A percentile compares a stretch with the other conserved stretches of the same genome.
Conservation (phyloP, 2,113 vertebrate genomes). For the Megatriorchis doriae region DNA sequence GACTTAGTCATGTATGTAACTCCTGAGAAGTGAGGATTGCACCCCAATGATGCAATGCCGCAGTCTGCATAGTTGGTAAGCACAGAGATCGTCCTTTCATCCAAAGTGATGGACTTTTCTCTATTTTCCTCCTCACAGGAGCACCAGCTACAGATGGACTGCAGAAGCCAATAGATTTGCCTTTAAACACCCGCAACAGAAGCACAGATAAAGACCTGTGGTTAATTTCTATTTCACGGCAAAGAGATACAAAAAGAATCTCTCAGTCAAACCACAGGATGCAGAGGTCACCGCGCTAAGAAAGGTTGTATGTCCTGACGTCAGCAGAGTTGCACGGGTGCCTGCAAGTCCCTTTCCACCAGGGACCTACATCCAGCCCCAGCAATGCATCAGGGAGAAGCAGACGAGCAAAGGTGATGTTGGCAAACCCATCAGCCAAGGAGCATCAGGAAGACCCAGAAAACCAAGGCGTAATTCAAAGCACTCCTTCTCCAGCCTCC, state of each 20-base stretch:
- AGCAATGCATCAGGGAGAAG: neutral
- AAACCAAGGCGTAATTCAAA: neutral
- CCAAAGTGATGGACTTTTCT: neutral
- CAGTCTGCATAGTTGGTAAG: neutral
- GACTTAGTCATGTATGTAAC: neutral
- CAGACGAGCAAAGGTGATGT: neutral
- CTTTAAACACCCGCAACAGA: neutral
- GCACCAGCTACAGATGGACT: neutral
- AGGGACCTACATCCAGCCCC: neutral
- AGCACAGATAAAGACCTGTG: neutral
- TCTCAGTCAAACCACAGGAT: neutral
- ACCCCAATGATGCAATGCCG: neutral
- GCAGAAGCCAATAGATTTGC: neutral
- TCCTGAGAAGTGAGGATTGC: neutral
- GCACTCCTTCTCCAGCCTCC: neutral
- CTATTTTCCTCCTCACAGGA: neutral
- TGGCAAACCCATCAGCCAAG: neutral
- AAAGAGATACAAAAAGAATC: neutral
- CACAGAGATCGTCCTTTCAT: neutral
- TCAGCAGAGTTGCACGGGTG: neutral
- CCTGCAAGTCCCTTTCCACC: neutral
- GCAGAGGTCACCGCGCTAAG: neutral
- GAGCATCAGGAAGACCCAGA: neutral
- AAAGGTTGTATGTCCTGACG: neutral
- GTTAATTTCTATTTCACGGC: neutral